These are phyloP conservation scores for Schrankia costaestrigalis DNA, from an alignment of 2,888 invertebrate genomes.

Conservation along the genomic window DNA sequence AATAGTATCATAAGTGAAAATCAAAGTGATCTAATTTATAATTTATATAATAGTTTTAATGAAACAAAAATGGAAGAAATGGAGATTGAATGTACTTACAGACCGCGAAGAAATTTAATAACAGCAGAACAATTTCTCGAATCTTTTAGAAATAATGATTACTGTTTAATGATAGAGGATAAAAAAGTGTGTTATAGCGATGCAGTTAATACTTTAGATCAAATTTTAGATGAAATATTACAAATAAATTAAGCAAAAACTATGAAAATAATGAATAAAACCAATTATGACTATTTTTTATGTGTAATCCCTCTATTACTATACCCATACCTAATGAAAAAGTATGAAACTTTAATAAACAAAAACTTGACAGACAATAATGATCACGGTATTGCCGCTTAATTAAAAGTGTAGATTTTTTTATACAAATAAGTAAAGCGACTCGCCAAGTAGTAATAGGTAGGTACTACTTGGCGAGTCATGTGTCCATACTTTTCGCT, in stretches of 20 bases:
- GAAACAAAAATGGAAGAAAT: slow-evolving; percentile 11
- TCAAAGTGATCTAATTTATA: slow-evolving; percentile 76
- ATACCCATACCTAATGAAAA: no score
- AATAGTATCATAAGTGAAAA: slow-evolving; percentile 78
- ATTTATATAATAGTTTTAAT: slow-evolving; percentile 65
- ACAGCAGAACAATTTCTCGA: slow-evolving; percentile 41
- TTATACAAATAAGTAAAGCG: no score
- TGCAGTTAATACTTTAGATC: slow-evolving; percentile 64
- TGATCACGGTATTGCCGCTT: no score
- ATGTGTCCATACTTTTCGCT: no score
- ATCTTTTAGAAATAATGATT: slow-evolving; percentile 57
- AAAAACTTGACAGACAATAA: no score
- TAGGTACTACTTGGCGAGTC: no score
- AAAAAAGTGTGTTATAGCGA: slow-evolving; percentile 81
- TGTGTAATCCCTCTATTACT: no score
- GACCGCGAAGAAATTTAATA: slow-evolving; percentile 18
- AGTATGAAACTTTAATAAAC: no score
- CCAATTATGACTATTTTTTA: no score
- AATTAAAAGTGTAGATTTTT: no score
- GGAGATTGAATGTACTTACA: slow-evolving; percentile 12
- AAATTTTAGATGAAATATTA: slow-evolving; percentile 33
- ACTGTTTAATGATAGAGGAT: slow-evolving; percentile 74
- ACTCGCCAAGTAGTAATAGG: no score
- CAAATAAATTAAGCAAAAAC: slow-evolving; percentile 3
- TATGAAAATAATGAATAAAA: no score